These are phyloP conservation scores for Leptocoma aspasia DNA, from an alignment of 2,113 vertebrate genomes.

Conservation along the genomic window DNA sequence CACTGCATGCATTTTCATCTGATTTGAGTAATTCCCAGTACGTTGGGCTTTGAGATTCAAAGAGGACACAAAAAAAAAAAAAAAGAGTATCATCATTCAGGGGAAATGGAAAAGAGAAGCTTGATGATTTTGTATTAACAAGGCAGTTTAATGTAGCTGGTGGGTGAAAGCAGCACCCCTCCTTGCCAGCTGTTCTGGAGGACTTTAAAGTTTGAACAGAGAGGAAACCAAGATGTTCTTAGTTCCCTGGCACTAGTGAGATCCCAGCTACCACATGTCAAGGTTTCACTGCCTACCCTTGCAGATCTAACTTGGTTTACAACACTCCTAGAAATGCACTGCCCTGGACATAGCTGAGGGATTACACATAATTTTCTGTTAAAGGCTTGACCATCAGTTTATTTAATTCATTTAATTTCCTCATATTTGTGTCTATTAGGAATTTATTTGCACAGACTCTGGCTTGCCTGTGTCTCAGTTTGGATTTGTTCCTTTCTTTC, in stretches of 20 bases:
- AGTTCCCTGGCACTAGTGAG: not conserved
- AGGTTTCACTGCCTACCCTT: not conserved
- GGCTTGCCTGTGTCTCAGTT: accelerated
- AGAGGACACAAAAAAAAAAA: not conserved
- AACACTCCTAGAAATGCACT: not conserved
- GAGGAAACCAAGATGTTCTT: not conserved
- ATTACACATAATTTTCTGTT: not conserved
- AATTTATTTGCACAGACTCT: not conserved
- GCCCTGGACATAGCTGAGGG: not conserved
- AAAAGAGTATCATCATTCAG: not conserved
- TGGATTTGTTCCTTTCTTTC: not conserved
- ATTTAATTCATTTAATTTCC: not conserved
- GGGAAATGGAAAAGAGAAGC: not conserved
- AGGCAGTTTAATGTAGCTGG: not conserved
- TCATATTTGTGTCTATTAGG: not conserved
- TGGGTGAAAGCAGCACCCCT: not conserved
- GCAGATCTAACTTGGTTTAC: not conserved
- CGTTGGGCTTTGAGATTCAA: not conserved
- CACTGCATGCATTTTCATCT: not conserved
- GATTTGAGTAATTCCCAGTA: not conserved
- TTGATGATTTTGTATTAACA: not conserved
- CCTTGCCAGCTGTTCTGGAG: not conserved
- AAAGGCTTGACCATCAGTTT: not conserved
- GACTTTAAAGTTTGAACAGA: not conserved
- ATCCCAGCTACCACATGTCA: not conserved